Base-by-base conservation (phyloP, 2,888 invertebrate species). In the Ligdia adustata region DNA sequence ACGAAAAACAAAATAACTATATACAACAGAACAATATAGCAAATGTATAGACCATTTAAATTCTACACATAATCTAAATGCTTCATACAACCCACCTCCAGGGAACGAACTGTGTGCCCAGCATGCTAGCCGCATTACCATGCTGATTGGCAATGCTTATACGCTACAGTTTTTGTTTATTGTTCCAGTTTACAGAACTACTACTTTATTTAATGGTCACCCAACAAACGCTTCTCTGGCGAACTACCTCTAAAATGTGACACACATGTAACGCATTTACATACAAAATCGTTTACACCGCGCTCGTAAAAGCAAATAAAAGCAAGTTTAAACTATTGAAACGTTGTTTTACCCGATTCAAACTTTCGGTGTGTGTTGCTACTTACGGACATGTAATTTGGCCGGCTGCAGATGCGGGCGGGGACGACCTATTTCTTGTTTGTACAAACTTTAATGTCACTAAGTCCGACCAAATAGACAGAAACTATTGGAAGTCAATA, bases 381-480 rank as follows among this genome's bases (percentile, higher is more conserved):
- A 71, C 71, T 72, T 70, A 72, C 69, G 67, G 7, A 7, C 66
- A 71, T 67, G 72, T 75, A 74, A 75, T 79, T 79, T 72, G 69
- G 63, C 59, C 69, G n/a, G 67, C 60, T 75, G 68, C 64, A 62
- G 69, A 81, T 82, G 79, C 79, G 82, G 80, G 81, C 55, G 54
- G 57, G 52, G 64, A 66, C 70, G 62, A 59, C 72, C 72, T 65
- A 71, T 73, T 77, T 73, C 73, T 69, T 79, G 75, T 80, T 82
- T 78, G 74, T 47, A 55, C 66, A 40, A 75, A 76, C 72, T 79
- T 75, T 66, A 66, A 69, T 74, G 75, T 80, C 79, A 72, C 67
- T 45, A 69, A 77, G 66, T 75, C 77, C 55, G 64, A 66, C 64
- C 72, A 70, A 73, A 75, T 73, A 71, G 63, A 66, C 69, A 69